Evolutionary conservation across 2,888 invertebrate species (phyloP), one percentile per base, ranked within the genome.

Genomic region (Cryptocephalus primarius): DNA sequence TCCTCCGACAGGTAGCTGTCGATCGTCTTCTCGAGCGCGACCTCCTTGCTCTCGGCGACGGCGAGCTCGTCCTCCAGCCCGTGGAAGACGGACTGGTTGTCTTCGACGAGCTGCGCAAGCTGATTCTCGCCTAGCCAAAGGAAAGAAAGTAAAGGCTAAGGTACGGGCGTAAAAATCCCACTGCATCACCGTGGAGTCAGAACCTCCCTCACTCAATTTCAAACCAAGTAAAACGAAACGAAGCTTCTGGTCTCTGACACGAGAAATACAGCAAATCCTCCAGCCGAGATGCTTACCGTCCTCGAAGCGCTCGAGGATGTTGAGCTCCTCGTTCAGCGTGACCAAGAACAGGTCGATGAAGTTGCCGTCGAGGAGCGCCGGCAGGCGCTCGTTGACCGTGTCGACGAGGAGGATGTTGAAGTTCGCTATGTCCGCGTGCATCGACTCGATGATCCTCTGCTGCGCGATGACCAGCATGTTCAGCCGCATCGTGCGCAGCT

Each of bases 251-350:
- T n/a, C n/a, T n/a, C n/a, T n/a, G n/a, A n/a, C n/a, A n/a, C n/a
- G n/a, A n/a, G n/a, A n/a, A n/a, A n/a, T n/a, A n/a, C n/a, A n/a
- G n/a, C n/a, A n/a, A n/a, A n/a, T n/a, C n/a, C n/a, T n/a, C n/a
- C n/a, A n/a, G n/a, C n/a, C n/a, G n/a, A n/a, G n/a, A n/a, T n/a
- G n/a, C 22, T 22, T 22, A 22, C 78, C 76, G 3, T 77, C 73
- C 62, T 88, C 87, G 57, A 82, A 87, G 39, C 82, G 79, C 58
- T 82, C 83, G 9, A 88, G 65, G 12, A 89, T 80, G 41, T 81
- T 74, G 61, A 88, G 72, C 64, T 89, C 88, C 63, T 85, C 80
- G 57, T 86, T 80, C 13, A 87, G 61, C 14, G 81, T 81, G 14
- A 83, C 73, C 40, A 85, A 66, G 60, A 77, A 80, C 32, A 83